phyloP scores from a whole-genome alignment of 2,888 invertebrate species.

The Trachelus tabidus region DNA sequence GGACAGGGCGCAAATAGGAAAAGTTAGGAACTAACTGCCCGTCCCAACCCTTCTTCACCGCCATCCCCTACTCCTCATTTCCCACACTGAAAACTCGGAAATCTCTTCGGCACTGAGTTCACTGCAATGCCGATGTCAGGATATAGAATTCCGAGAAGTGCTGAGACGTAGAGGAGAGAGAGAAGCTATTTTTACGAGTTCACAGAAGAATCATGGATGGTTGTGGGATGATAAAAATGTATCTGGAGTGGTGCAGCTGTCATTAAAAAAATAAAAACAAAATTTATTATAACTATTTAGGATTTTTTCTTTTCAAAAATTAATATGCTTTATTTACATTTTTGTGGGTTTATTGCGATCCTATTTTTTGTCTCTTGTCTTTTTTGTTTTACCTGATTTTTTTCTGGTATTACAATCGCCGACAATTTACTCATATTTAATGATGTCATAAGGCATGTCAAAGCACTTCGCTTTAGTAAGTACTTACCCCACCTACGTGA shows the following conservation, averaged over 20 bases:
- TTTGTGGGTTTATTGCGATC: background rate
- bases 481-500: background rate
- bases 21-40: background rate
- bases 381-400: background rate
- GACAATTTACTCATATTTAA: background rate
- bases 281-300: background rate
- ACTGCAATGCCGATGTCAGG: background rate
- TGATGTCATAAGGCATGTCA: background rate
- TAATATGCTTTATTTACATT: background rate
- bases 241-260: background rate
- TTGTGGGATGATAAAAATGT: background rate
- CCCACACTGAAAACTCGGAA: background rate
- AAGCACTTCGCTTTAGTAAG: background rate
- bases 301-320: background rate
- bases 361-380: background rate
- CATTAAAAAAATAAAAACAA: background rate
- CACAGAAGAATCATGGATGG: background rate
- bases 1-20: background rate
- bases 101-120: constrained; percentile 7
- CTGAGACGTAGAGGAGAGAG: constrained; percentile 11
- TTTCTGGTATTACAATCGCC: background rate
- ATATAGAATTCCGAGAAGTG: constrained; percentile 12
- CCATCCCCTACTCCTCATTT: constrained; percentile 10
- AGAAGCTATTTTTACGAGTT: background rate
- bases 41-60: constrained; percentile 6